Evolutionary conservation across 2,113 vertebrate species (phyloP).

Genomic region (Pandion haliaetus): DNA sequence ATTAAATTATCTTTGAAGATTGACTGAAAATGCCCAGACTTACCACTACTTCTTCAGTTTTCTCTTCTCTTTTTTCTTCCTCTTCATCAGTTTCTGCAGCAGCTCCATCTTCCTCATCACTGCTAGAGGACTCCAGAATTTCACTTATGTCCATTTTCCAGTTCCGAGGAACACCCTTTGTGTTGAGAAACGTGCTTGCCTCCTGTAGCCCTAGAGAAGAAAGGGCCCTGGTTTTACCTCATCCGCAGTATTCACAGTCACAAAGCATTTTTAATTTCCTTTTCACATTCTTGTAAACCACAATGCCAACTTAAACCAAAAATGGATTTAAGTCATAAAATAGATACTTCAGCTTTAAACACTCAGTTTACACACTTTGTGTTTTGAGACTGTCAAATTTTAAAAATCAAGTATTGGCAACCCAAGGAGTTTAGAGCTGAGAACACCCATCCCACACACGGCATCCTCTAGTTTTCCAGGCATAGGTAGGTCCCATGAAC

Average conservation of each 20-base stretch:
- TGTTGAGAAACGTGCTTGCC: constrained; percentile 81
- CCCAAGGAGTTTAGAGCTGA: neutral
- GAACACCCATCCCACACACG: neutral
- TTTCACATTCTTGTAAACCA: neutral
- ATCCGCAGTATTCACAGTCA: neutral
- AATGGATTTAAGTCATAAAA: neutral
- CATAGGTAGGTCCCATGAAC: neutral
- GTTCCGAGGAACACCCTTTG: constrained; percentile 79
- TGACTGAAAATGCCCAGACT: neutral
- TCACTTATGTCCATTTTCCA: constrained; percentile 99
- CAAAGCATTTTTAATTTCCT: neutral
- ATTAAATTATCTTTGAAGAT: neutral
- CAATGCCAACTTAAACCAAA: neutral
- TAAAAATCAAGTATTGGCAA: neutral
- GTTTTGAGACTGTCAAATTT: neutral
- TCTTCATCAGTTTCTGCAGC: constrained; percentile 82
- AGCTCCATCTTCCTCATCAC: constrained; percentile 87
- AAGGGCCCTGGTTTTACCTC: constrained; percentile 20
- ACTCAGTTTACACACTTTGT: neutral
- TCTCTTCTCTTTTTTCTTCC: constrained; percentile 75
- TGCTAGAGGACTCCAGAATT: constrained; percentile 95
- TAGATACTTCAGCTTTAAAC: neutral
- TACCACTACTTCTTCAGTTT: constrained; percentile 77
- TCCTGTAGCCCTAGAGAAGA: constrained; percentile 80
- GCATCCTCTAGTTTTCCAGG: neutral